These are phyloP conservation scores for Halocynthia roretzi DNA, from an alignment of 23 tunicate genomes.

Conservation along the genomic window DNA sequence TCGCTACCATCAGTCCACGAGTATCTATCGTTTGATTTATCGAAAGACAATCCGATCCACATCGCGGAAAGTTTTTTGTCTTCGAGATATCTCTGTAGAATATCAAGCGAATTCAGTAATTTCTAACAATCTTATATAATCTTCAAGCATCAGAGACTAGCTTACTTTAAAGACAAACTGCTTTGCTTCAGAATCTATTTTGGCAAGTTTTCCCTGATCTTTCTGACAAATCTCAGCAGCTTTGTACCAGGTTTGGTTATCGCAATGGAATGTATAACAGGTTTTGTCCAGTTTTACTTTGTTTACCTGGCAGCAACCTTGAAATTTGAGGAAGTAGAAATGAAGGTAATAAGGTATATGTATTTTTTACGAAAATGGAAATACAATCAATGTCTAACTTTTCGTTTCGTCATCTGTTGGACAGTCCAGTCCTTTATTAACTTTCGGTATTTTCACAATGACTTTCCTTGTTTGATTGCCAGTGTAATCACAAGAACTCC, in stretches of 20 bases:
- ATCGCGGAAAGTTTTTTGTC: not conserved
- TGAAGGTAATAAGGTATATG: too few species aligned
- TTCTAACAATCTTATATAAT: not conserved
- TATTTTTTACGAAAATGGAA: too few species aligned
- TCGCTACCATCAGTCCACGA: constrained; percentile 22
- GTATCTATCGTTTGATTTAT: not conserved
- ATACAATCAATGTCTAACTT: too few species aligned
- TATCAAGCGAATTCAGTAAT: not conserved
- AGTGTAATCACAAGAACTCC: constrained; percentile 20
- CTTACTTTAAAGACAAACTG: constrained; percentile 23
- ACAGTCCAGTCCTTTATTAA: constrained; percentile 11
- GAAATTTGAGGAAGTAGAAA: not conserved
- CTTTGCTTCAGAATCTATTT: constrained; percentile 6
- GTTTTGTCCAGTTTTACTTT: not conserved
- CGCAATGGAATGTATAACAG: constrained; percentile 29
- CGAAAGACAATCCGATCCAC: constrained; percentile 29
- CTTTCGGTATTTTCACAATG: constrained; percentile 1
- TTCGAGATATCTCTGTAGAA: constrained; percentile 1
- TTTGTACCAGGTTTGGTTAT: constrained; percentile 17
- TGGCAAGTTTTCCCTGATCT: constrained; percentile 8
- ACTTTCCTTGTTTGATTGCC: not conserved
- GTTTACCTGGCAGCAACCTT: constrained; percentile 21
- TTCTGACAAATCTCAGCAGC: constrained; percentile 13
- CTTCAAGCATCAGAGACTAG: not conserved
- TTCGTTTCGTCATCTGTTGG: not conserved